Evolutionary conservation across 1,140 invertebrate species (phyloP).

Genomic region (Drosophila miranda): DNA sequence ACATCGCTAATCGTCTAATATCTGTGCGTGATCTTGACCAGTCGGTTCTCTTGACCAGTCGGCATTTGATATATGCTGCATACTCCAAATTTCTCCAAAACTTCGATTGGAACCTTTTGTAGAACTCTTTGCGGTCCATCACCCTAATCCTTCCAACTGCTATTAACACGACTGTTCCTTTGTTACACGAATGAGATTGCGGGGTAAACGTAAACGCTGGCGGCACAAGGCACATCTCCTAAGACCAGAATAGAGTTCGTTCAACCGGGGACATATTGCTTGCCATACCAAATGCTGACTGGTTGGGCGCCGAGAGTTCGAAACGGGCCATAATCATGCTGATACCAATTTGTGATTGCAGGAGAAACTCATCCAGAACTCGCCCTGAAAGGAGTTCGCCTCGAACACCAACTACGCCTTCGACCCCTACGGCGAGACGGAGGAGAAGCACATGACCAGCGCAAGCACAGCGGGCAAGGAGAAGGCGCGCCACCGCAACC

Average conservation of each 20-base stretch:
- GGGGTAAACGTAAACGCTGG: conserved; percentile 33
- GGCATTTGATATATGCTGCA: conserved; percentile 59
- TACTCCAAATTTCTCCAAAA: conserved; percentile 1
- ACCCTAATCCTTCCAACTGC: neutral
- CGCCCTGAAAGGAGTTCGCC: conserved; percentile 94
- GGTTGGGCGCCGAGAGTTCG: conserved; percentile 48
- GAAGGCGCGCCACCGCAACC: conserved; percentile 61
- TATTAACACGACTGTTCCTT: conserved; percentile 6
- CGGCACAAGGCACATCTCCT: conserved; percentile 53
- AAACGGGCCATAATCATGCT: conserved; percentile 5
- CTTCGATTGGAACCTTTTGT: neutral
- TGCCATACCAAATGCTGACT: conserved; percentile 75
- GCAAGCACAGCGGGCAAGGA: conserved; percentile 77
- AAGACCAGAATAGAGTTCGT: conserved; percentile 33
- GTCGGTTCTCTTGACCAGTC: conserved; percentile 64
- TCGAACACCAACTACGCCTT: conserved; percentile 94
- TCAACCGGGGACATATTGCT: neutral
- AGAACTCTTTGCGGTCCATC: conserved; percentile 2
- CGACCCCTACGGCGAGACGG: conserved; percentile 90
- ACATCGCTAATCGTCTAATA: conserved; percentile 29
- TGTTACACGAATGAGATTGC: neutral
- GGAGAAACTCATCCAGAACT: conserved; percentile 91
- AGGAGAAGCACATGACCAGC: conserved; percentile 86
- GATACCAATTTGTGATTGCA: conserved; percentile 82
- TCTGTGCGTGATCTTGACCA: conserved; percentile 22